Evolutionary conservation across 1,140 invertebrate species (phyloP), one percentile per base, ranked within the genome.

Genomic region (Melipona quadrifasciata): DNA sequence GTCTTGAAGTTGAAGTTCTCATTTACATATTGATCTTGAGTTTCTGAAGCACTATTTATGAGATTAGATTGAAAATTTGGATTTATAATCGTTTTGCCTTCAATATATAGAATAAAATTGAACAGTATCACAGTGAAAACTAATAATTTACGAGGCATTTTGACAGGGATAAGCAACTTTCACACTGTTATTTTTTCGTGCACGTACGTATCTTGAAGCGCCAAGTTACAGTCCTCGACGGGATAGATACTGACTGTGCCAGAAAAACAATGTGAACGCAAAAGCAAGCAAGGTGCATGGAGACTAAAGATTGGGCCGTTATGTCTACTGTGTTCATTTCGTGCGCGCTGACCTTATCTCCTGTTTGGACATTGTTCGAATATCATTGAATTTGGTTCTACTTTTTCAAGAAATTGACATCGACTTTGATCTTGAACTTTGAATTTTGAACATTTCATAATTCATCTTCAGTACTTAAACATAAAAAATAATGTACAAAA

Each of bases 331-430:
- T 67, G 73, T 90, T 88, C 81, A 85, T 86, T 91, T 73, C 65
- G 81, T 90, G 87, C 70, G 85, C 88, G 78, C 70, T 88, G 90
- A 92, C 91, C 91, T 91, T 91, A 93, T 92, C 91, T 92, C 89
- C 91, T 90, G 90, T 90, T 91, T 89, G 85, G 79, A 89, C 88
- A 90, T 89, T 89, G 85, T 85, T 91, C 83, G 78, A 65, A 91
- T 90, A 88, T 87, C 84, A 61, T 81, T 53, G 31, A 88, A 86
- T 85, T 80, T 64, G n/a, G 55, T 58, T 27, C 39, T 82, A 86
- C 77, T 74, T 86, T 55, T 61, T 21, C 31, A 64, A n/a, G 53
- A 76, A 82, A 74, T 74, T 75, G 14, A 53, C 71, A 17, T 71
- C 31, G 51, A 77, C 84, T 83, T 86, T 72, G 80, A 55, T 34